These are phyloP conservation scores for Apomyelois bistriatella DNA, from an alignment of 2,888 invertebrate genomes.

Conservation along the genomic window DNA sequence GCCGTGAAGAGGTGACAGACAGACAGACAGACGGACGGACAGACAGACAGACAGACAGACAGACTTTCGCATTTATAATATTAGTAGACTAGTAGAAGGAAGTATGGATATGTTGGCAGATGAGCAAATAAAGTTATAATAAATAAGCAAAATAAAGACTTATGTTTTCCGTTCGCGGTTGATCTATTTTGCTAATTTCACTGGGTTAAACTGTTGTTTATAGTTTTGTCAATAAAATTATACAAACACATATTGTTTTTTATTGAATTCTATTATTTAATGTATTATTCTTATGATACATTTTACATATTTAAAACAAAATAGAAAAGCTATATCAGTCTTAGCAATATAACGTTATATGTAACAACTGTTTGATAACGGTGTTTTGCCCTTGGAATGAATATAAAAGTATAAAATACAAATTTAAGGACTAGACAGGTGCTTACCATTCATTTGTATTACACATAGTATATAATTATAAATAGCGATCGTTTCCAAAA, in stretches of 20 bases:
- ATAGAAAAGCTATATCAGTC: conserved; percentile 53
- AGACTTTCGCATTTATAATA: too few relatives aligned
- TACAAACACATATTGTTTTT: conserved; percentile 17
- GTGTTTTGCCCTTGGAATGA: conserved; percentile 24
- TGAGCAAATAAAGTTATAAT: too few relatives aligned
- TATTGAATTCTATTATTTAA: conserved; percentile 22
- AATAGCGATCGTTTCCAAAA: neutral
- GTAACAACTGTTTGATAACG: conserved; percentile 7
- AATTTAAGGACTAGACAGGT: conserved; percentile 29
- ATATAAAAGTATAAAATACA: conserved; percentile 40
- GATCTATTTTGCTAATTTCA: neutral
- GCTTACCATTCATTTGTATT: conserved; percentile 1
- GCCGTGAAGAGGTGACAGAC: too few relatives aligned
- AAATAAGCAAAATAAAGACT: too few relatives aligned
- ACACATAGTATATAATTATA: neutral
- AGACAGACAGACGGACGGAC: too few relatives aligned
- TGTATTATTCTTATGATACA: conserved; percentile 20
- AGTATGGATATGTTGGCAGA: too few relatives aligned
- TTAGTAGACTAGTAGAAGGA: too few relatives aligned
- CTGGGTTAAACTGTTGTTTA: neutral
- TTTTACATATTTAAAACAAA: conserved; percentile 21
- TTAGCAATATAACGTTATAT: conserved; percentile 35
- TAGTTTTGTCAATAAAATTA: neutral
- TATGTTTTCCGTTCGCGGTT: too few relatives aligned
- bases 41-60: too few relatives aligned